Base-by-base conservation (phyloP, 53 echinoderm and acorn worm genomes). In the Arbacia lixula region DNA sequence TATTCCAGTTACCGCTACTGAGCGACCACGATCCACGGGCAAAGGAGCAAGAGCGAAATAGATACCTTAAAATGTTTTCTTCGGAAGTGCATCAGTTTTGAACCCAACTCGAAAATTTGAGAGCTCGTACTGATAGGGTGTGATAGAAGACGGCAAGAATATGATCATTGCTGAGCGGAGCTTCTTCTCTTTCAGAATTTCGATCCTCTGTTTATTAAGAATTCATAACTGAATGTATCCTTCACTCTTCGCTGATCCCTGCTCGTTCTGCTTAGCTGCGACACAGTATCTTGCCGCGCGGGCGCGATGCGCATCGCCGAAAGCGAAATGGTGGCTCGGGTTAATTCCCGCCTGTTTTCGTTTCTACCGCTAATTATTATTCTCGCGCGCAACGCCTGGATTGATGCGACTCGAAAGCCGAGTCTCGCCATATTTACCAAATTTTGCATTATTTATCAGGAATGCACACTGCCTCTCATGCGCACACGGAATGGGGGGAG, bases 391-490 rank as follows among this genome's bases (percentile, higher is more conserved):
- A 60, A 37, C 41, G 79, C 28, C 60, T 78, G 79, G 60, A 78
- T 78, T 78, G 79, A 78, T 34, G 60, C 79, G 60, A 3, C 60
- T 60, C 24, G 79, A 37, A 78, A 78, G 60, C n/a, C 79, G 28
- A 41, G 79, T 60, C 79, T 60, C 58, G 79, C 79, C 58, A 60
- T 78, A 78, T 78, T 78, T 78, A 78, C 79, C 79, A 75, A 56
- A 75, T 75, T 32, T n/a, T 75, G 75, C 75, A 75, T 75, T 75
- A 75, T 75, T 75, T 53, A 75, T 75, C 20, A 37, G 38, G 66
- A 20, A 66, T 62, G 66, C 36, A 21, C 11, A 16, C 17, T 4
- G 31, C 32, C 38, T 66, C 66, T 26, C 56, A 24, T 22, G 66
- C 37, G 24, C 26, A 11, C 25, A 8, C 24, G 42, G 52, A 74